These are phyloP conservation scores for Machimus rusticus DNA, from an alignment of 2,888 invertebrate species.

Conservation along the genomic window DNA sequence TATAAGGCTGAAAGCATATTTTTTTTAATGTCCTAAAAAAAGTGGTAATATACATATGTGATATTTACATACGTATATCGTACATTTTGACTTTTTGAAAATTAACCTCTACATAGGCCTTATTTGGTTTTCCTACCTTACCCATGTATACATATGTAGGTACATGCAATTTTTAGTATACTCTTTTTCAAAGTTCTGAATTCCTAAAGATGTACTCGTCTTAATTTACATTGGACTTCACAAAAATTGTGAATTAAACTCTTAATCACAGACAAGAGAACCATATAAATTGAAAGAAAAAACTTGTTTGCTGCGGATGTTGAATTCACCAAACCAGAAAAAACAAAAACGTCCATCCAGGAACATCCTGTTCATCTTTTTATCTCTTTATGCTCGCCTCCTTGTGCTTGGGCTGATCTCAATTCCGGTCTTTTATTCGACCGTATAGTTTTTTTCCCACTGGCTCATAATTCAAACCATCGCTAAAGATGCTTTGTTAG, in stretches of 20 bases:
- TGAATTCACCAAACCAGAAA: slow-evolving; percentile 24
- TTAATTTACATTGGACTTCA: background rate
- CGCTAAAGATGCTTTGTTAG: slow-evolving; percentile 31
- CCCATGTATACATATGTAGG: too few species aligned
- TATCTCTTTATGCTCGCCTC: slow-evolving; percentile 21
- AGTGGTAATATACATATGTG: too few species aligned
- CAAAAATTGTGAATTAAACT: background rate
- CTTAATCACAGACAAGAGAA: background rate
- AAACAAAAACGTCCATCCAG: slow-evolving; percentile 32
- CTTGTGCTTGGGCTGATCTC: slow-evolving; percentile 8
- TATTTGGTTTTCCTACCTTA: too few species aligned
- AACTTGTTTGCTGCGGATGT: slow-evolving; percentile 14
- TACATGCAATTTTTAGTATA: too few species aligned
- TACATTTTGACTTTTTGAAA: too few species aligned
- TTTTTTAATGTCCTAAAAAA: too few species aligned
- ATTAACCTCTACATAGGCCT: too few species aligned
- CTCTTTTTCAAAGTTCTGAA: too few species aligned
- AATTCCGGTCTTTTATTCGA: slow-evolving; percentile 35
- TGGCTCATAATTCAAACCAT: background rate
- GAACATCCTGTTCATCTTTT: slow-evolving; percentile 43
- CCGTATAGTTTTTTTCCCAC: background rate
- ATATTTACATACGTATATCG: too few species aligned
- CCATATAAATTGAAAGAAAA: background rate
- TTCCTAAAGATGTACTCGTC: too few species aligned
- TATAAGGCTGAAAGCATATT: too few species aligned